phyloP scores from a whole-genome alignment of 2,797 vertebrate genomes.

The Schizopygopsis pylzovi region DNA sequence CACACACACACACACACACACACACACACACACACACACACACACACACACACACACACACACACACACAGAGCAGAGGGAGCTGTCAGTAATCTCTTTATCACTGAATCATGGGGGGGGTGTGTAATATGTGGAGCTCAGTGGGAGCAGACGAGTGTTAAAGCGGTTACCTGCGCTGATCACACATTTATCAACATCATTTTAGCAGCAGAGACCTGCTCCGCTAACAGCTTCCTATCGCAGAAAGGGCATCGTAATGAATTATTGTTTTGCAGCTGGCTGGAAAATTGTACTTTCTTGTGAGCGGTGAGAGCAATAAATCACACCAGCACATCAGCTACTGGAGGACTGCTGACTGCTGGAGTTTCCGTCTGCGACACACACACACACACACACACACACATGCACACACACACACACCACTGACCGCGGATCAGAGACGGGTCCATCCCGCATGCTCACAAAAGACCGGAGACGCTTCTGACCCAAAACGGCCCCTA shows the following conservation, averaged over 20 bases:
- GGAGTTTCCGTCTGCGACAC: constrained; percentile 73
- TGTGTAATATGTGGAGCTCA: constrained; percentile 37
- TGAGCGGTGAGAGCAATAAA: constrained; percentile 95
- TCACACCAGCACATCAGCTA: constrained; percentile 91
- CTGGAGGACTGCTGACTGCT: constrained; percentile 93
- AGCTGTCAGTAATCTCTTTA: constrained; percentile 54
- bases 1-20: neutral
- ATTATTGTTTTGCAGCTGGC: constrained; percentile 99
- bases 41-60: neutral
- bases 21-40: neutral
- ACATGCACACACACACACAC: constrained; percentile 9
- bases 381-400: constrained; percentile 11
- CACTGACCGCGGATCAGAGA: constrained; percentile 8
- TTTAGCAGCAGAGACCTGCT: constrained; percentile 87
- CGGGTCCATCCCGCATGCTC: neutral
- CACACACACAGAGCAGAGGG: constrained; percentile 6
- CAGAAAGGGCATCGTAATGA: constrained; percentile 95
- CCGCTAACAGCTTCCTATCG: constrained; percentile 94
- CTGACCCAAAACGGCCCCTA: neutral
- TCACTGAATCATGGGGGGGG: constrained; percentile 49
- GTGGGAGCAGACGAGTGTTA: constrained; percentile 86
- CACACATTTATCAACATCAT: constrained; percentile 96
- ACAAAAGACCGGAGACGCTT: neutral
- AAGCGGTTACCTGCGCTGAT: constrained; percentile 96
- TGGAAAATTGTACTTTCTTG: constrained; percentile 99